Conservation (phyloP, 2,888 invertebrate species). For the Pycnomerus fuliginosus region DNA sequence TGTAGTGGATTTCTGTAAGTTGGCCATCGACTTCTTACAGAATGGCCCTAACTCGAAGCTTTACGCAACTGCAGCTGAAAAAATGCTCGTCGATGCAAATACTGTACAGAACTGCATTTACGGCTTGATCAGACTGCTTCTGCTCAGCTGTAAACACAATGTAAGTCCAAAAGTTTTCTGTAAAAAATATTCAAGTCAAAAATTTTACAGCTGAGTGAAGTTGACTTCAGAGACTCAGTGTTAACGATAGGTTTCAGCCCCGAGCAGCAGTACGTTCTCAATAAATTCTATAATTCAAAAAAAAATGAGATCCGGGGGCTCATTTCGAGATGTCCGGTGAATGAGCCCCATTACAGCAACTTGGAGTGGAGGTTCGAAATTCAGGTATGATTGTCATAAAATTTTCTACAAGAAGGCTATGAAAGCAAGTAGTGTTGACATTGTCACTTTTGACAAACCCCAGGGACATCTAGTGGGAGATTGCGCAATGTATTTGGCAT, state of each 20-base stretch:
- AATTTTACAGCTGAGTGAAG: constrained; percentile 50
- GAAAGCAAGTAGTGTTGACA: too few species aligned
- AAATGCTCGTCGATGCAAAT: constrained; percentile 58
- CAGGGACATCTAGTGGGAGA: too few species aligned
- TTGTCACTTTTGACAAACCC: too few species aligned
- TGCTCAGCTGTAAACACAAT: constrained; percentile 70
- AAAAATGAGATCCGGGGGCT: constrained; percentile 57
- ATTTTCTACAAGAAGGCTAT: too few species aligned
- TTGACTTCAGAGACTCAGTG: constrained; percentile 55
- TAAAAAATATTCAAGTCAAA: not conserved
- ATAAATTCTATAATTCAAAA: constrained; percentile 61
- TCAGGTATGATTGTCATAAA: too few species aligned
- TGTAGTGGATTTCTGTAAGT: constrained; percentile 69
- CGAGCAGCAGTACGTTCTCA: constrained; percentile 61
- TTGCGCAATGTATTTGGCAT: too few species aligned
- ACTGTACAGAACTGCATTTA: constrained; percentile 66
- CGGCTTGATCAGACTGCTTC: constrained; percentile 70
- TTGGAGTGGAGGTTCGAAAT: constrained; percentile 69
- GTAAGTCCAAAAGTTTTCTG: constrained; percentile 50
- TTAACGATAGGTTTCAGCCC: constrained; percentile 59
- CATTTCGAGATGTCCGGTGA: constrained; percentile 53
- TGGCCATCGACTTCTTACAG: constrained; percentile 65
- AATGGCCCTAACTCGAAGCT: constrained; percentile 67
- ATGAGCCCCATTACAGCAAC: constrained; percentile 57
- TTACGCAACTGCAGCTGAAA: constrained; percentile 64